These are phyloP conservation scores for Chondrilla cf. caribensis DNA, from an alignment of 37 sponge, comb jelly and placozoan species.

Conservation along the genomic window DNA sequence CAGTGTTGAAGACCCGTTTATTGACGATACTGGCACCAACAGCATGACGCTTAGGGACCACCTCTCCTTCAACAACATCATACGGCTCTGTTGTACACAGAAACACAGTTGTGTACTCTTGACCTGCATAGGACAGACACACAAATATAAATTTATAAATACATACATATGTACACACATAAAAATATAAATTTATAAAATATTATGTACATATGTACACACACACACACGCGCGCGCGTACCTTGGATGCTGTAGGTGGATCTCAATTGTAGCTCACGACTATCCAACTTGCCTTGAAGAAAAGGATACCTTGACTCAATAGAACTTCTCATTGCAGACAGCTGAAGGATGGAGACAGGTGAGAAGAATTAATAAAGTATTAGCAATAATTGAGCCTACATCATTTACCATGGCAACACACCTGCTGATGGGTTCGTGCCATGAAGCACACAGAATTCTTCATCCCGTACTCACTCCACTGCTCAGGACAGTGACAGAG, in stretches of 20 bases:
- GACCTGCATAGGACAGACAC: slow-evolving; percentile 35
- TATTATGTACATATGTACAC: no score
- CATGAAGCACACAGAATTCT: slow-evolving; percentile 14
- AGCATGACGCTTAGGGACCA: neutral
- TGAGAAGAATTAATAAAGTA: no score
- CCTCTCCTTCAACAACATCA: neutral
- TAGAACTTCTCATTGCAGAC: no score
- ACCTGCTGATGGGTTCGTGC: slow-evolving; percentile 16
- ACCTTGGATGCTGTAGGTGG: slow-evolving; percentile 20
- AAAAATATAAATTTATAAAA: neutral
- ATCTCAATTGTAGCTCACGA: neutral
- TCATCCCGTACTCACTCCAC: neutral
- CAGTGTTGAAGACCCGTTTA: slow-evolving; percentile 69
- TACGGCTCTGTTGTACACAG: slow-evolving; percentile 49
- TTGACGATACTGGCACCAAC: slow-evolving; percentile 11
- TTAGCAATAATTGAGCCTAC: no score
- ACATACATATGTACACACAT: neutral
- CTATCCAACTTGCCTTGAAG: neutral
- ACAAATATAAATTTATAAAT: no score
- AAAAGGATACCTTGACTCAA: no score
- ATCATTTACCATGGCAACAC: no score
- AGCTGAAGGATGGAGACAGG: no score
- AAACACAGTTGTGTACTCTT: slow-evolving; percentile 57
- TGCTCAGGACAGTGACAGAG: neutral
- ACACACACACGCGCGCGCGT: neutral